Conservation (phyloP, 2,113 vertebrate genomes). For the Madoqua kirkii region DNA sequence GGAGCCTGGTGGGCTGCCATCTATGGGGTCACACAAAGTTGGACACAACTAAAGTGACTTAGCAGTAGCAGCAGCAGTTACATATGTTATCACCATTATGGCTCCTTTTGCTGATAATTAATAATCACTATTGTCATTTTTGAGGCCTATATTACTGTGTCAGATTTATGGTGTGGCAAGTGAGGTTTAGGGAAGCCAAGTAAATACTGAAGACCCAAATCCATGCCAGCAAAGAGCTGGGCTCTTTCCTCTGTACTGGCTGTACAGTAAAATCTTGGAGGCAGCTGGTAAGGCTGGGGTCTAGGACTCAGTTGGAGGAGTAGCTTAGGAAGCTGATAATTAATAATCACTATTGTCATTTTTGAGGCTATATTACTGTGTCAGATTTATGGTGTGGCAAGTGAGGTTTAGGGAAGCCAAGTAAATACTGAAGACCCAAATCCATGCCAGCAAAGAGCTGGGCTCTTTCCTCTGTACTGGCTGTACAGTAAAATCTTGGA, state of each 20-base stretch:
- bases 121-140: not conserved
- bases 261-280: not conserved
- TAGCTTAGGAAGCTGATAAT: no score
- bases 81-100: not conserved
- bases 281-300: accelerated
- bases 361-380: not conserved
- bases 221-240: not conserved
- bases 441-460: not conserved
- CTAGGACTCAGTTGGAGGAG: not conserved
- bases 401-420: not conserved
- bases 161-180: not conserved
- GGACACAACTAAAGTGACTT: no score
- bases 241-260: not conserved
- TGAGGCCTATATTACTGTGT: not conserved
- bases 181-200: not conserved
- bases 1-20: no score
- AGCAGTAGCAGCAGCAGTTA: not conserved
- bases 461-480: not conserved
- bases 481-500: not conserved
- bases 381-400: not conserved
- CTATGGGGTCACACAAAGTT: no score
- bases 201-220: not conserved
- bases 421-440: not conserved
- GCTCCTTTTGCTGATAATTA: not conserved
- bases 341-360: not conserved